Conservation (phyloP, 2,888 invertebrate genomes). For the Diploptera punctata region DNA sequence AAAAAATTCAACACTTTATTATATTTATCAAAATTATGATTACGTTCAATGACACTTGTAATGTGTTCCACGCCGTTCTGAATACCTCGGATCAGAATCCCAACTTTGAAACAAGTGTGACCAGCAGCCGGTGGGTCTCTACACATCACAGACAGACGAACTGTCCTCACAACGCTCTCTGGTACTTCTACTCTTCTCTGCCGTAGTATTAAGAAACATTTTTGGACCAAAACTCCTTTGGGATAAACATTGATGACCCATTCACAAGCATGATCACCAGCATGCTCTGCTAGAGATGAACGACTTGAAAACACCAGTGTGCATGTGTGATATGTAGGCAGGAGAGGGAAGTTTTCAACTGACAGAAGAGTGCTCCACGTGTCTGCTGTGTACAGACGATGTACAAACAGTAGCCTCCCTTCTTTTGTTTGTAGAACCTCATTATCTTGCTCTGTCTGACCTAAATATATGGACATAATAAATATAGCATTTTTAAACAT, state of each 20-base stretch:
- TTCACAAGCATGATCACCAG: slow-evolving; percentile 68
- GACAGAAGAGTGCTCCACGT: slow-evolving; percentile 84
- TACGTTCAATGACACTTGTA: slow-evolving; percentile 70
- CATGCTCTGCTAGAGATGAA: slow-evolving; percentile 66
- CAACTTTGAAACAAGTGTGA: slow-evolving; percentile 66
- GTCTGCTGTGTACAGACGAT: slow-evolving; percentile 89
- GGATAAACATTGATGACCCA: slow-evolving; percentile 95
- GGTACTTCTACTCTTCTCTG: slow-evolving; percentile 80
- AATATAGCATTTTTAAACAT: no score
- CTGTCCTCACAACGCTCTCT: slow-evolving; percentile 81
- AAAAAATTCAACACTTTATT: slow-evolving; percentile 65
- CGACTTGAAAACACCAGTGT: slow-evolving; percentile 75
- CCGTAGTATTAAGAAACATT: slow-evolving; percentile 81
- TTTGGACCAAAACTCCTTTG: slow-evolving; percentile 87
- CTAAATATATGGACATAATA: no score
- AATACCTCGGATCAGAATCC: slow-evolving; percentile 75
- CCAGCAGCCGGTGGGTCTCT: slow-evolving; percentile 64
- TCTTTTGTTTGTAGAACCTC: slow-evolving; percentile 66
- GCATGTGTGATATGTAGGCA: slow-evolving; percentile 76
- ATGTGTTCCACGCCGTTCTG: slow-evolving; percentile 81
- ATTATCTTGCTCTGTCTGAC: slow-evolving; percentile 68
- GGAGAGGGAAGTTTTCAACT: slow-evolving; percentile 78
- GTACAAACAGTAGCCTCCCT: slow-evolving; percentile 75
- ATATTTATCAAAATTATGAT: slow-evolving; percentile 74
- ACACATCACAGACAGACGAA: slow-evolving; percentile 66